Evolutionary conservation across 2,797 vertebrate species (phyloP).

Genomic region (Arrhamphus sclerolepis): DNA sequence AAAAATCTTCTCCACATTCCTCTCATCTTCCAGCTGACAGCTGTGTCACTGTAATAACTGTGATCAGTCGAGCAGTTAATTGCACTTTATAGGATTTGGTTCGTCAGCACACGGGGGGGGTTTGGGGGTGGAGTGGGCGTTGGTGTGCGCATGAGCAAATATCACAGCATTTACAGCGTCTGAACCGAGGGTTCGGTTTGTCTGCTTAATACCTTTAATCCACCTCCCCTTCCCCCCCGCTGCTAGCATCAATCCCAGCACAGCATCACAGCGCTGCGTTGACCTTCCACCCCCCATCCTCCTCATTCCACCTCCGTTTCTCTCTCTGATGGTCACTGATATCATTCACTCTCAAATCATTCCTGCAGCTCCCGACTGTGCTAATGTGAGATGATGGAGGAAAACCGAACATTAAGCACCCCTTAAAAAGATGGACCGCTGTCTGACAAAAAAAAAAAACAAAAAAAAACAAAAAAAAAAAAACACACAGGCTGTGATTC

Average conservation of each 20-base stretch:
- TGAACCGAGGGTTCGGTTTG: slow-evolving; percentile 44
- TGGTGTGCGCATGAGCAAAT: slow-evolving; percentile 24
- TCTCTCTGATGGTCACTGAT: slow-evolving; percentile 30
- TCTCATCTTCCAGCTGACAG: not conserved
- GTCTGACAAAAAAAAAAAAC: too few relatives aligned
- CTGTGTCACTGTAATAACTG: slow-evolving; percentile 2
- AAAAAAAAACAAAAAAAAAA: too few relatives aligned
- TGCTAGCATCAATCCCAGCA: slow-evolving; percentile 16
- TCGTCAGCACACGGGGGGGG: slow-evolving; percentile 27
- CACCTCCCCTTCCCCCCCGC: slow-evolving; percentile 21
- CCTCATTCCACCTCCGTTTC: not conserved
- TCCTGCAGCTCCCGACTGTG: slow-evolving; percentile 33
- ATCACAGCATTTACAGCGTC: slow-evolving; percentile 42
- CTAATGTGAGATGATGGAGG: slow-evolving; percentile 10
- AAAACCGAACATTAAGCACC: slow-evolving; percentile 33
- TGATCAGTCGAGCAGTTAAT: slow-evolving; percentile 25
- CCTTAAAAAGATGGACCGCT: slow-evolving; percentile 45
- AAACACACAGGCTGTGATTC: too few relatives aligned
- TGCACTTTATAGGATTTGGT: slow-evolving; percentile 45
- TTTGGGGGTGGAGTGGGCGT: not conserved
- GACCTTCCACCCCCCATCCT: not conserved
- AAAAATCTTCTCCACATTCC: slow-evolving; percentile 4
- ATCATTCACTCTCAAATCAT: slow-evolving; percentile 47
- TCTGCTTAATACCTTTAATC: slow-evolving; percentile 60
- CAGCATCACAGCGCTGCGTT: slow-evolving; percentile 13